Evolutionary conservation across 2,888 invertebrate species (phyloP).

Genomic region (Acronicta psi): DNA sequence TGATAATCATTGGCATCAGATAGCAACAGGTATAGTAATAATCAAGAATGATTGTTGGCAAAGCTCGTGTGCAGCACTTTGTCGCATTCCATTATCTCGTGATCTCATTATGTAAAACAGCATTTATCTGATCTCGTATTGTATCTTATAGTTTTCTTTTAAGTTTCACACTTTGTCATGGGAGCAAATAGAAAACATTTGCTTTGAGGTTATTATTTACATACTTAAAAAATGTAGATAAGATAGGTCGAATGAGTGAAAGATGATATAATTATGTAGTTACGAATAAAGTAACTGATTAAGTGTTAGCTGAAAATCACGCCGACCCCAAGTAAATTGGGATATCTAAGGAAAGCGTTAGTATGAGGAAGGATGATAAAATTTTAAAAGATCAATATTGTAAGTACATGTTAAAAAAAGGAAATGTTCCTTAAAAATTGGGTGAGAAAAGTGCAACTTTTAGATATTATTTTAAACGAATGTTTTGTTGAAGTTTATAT

Average conservation of each 20-base stretch:
- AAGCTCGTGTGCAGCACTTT: conserved; percentile 30
- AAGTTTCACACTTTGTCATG: conserved; percentile 5
- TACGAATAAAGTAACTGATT: no score
- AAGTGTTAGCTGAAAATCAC: no score
- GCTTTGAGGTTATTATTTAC: no score
- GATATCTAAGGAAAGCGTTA: no score
- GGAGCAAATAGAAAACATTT: background rate
- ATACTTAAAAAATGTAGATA: no score
- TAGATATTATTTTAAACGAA: background rate
- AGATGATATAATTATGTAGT: no score
- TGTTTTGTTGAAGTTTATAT: conserved; percentile 15
- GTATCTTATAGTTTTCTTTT: conserved; percentile 9
- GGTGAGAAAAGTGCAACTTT: background rate
- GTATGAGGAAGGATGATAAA: no score
- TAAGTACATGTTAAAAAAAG: no score
- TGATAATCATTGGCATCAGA: conserved; percentile 20
- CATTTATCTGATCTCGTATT: conserved; percentile 12
- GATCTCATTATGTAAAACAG: conserved; percentile 33
- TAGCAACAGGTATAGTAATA: conserved; percentile 40
- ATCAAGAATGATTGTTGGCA: conserved; percentile 48
- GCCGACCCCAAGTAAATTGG: no score
- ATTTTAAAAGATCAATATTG: no score
- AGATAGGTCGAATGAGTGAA: no score
- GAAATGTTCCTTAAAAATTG: background rate
- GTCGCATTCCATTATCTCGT: conserved; percentile 48